Evolutionary conservation across 2,797 vertebrate species (phyloP), one percentile per base, ranked within the genome.

Genomic region (Leuciscus waleckii): DNA sequence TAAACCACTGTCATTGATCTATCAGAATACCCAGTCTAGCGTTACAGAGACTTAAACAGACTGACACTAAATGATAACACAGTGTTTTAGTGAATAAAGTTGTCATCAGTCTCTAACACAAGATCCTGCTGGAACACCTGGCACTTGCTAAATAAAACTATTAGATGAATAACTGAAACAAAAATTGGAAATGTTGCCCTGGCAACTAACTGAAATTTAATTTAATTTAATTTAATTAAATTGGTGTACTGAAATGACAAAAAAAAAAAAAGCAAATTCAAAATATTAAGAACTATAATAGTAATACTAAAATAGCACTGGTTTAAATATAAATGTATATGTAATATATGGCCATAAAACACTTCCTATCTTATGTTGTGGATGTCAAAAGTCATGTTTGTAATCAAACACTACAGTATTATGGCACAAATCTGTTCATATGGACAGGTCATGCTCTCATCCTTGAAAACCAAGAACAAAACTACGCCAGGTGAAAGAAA

Each of bases 181-280:
- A 26, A 61, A 61, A 26, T n/a, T 16, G 26, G 61, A 29, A 63
- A 63, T 29, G 26, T 63, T 63, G 13, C 61, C 26, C 61, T 63
- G 13, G 56, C 8, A 56, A 23, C 54, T 23, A 56, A 13, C n/a
- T 61, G 9, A n/a, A 58, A 56, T 56, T 11, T n/a, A 58, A 58
- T 7, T 4, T 4, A 3, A 56, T 9, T 0, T 4, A n/a, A n/a
- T 9, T 0, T 4, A n/a, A n/a, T 5, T n/a, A 4, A n/a, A 58
- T 11, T n/a, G 23, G n/a, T n/a, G 21, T n/a, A n/a, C 9, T 54
- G 10, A n/a, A 58, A 51, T 51, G 10, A 58, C 23, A 54, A 21
- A 58, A 4, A n/a, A 58, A 58, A 11, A 4, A 58, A n/a, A 58
- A n/a, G 54, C 21, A 58, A n/a, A 58, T n/a, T 58, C 23, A 11